A percentile compares a stretch with the other conserved stretches of the same genome.
Evolutionary conservation across 2,113 vertebrate species (phyloP).

Genomic region (Phyllostomus discolor): DNA sequence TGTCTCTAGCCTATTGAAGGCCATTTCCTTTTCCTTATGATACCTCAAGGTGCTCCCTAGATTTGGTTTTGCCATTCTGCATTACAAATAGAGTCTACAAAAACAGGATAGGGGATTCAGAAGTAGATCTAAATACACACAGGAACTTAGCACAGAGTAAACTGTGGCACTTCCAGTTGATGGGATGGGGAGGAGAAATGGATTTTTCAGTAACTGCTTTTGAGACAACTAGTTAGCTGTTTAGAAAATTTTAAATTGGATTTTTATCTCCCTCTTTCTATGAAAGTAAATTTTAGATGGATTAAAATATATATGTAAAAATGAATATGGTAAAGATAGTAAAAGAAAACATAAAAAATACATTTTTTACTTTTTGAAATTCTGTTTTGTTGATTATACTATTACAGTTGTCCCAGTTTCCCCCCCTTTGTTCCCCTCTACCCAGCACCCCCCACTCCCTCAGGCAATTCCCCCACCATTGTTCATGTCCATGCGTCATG

Average conservation of each 20-base stretch:
- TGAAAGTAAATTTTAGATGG: neutral
- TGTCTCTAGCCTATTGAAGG: neutral
- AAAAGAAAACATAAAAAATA: constrained; percentile 7
- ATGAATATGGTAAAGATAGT: neutral
- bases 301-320: neutral
- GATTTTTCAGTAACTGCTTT: constrained; percentile 18
- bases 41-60: neutral
- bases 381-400: too few species aligned
- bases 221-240: constrained; percentile 30
- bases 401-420: too few species aligned
- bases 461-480: too few species aligned
- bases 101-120: constrained; percentile 32
- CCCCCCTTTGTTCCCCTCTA: too few species aligned
- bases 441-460: too few species aligned
- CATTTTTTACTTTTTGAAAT: neutral
- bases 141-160: neutral
- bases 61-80: constrained; percentile 38
- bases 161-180: neutral
- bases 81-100: constrained; percentile 40
- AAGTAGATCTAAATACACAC: neutral
- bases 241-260: constrained; percentile 23
- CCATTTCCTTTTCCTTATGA: constrained; percentile 34
- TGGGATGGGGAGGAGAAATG: neutral
- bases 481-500: too few species aligned
- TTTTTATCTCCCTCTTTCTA: neutral